Base-by-base conservation (phyloP, 2,888 invertebrate species). In the Sussaba pulchella region DNA sequence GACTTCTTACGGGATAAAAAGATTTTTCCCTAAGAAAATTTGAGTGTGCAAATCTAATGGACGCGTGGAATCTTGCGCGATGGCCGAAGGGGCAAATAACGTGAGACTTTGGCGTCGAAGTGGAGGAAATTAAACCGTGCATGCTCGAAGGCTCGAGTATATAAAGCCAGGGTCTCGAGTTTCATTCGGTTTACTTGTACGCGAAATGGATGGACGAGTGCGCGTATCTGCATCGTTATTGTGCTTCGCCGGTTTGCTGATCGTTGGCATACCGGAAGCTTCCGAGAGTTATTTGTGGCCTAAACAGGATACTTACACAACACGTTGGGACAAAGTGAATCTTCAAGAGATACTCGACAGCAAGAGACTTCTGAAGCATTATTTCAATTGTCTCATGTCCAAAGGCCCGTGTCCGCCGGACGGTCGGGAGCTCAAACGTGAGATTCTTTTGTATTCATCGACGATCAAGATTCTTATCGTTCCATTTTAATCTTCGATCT, bases 391-490 rank as follows among this genome's bases (percentile, higher is more conserved):
- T 90, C 92, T 96, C 66, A 93, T 96, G 78, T 94, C 94, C 83
- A 93, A 94, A 82, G 95, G 95, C 85, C 94, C 95, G 64, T 96
- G 96, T 90, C 94, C 96, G 45, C 95, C 96, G 1, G 96, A 96
- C 92, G 96, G 96, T 83, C 94, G 94, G 86, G 95, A 95, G 79
- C 92, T 96, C 73, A 96, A 95, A 94, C 93, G 96, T 96, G 92
- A 95, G 96, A 63, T n/a, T 57, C 66, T 1, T 5, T 14, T 5
- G 19, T 19, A 21, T 50, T 54, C 26, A 31, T 52, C 24, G 24
- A 14, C n/a, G 14, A 54, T 8, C 24, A 14, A 26, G 2, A 54
- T 54, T 31, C 3, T 5, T 52, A n/a, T 43, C n/a, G n/a, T 43
- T 43, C 8, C 2, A 9, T 31, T 31, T 6, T 2, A 31, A 31